Evolutionary conservation across 2,797 vertebrate species (phyloP).

Genomic region (Danio aesculapii): DNA sequence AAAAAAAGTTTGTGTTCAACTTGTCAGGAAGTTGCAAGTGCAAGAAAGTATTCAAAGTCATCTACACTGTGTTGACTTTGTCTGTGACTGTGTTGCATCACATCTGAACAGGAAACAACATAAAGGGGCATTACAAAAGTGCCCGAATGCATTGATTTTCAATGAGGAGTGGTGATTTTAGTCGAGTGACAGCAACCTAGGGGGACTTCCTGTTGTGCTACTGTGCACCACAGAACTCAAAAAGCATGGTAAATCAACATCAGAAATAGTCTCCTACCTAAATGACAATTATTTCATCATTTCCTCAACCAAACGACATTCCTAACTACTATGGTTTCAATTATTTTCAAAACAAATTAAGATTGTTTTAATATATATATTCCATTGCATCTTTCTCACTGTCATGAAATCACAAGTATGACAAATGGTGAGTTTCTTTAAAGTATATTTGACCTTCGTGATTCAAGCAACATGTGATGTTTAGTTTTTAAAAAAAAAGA

Average conservation of each 20-base stretch:
- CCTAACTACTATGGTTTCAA: neutral
- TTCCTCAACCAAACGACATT: neutral
- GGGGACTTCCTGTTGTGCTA: too few relatives aligned
- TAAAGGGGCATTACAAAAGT: neutral
- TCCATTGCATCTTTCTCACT: neutral
- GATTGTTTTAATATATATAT: neutral
- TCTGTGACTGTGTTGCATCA: neutral
- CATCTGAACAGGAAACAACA: neutral
- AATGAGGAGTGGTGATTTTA: neutral
- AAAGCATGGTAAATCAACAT: too few relatives aligned
- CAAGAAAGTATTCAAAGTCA: neutral
- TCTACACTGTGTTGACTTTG: neutral
- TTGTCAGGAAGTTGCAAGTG: constrained; percentile 33
- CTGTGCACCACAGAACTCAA: too few relatives aligned
- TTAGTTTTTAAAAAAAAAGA: too few relatives aligned
- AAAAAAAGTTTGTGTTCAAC: neutral
- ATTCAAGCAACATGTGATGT: too few relatives aligned
- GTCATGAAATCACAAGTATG: too few relatives aligned
- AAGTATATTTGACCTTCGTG: too few relatives aligned
- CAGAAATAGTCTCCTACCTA: too few relatives aligned
- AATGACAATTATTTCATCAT: neutral
- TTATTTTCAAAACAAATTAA: neutral
- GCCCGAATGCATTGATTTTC: neutral
- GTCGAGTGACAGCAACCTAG: neutral
- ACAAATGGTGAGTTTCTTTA: too few relatives aligned